phyloP scores from a whole-genome alignment of 2,797 vertebrate genomes.

The Protonibea diacanthus region DNA sequence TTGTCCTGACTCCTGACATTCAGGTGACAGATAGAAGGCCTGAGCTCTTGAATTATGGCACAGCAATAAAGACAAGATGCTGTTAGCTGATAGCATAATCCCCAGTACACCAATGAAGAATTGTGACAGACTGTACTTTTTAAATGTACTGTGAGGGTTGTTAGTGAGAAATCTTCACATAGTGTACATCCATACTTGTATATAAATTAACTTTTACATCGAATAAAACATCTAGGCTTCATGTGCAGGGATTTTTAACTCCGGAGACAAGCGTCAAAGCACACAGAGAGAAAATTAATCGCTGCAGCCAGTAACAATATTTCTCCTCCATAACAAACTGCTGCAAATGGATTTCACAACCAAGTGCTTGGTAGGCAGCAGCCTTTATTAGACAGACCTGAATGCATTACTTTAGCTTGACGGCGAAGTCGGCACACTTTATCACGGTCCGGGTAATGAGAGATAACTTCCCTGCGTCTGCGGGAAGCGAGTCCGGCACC shows the following conservation, averaged over 20 bases:
- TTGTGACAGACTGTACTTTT: conserved; percentile 43
- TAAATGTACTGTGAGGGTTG: conserved; percentile 60
- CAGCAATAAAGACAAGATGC: conserved; percentile 16
- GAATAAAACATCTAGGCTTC: conserved; percentile 76
- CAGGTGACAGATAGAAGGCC: conserved; percentile 61
- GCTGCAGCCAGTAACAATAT: conserved; percentile 72
- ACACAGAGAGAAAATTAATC: conserved; percentile 73
- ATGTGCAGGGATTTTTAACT: conserved; percentile 67
- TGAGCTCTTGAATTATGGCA: conserved; percentile 23
- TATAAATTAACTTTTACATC: conserved; percentile 74
- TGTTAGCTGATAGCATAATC: conserved; percentile 26
- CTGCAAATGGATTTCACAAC: conserved; percentile 66
- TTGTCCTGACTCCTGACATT: conserved; percentile 67
- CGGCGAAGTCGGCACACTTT: conserved; percentile 69
- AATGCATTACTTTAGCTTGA: conserved; percentile 66
- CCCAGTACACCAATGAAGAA: conserved; percentile 38
- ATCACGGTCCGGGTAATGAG: conserved; percentile 82
- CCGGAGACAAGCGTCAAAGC: conserved; percentile 68
- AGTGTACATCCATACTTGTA: conserved; percentile 57
- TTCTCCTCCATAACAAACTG: conserved; percentile 74
- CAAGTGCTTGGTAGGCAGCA: conserved; percentile 53
- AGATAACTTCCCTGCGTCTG: conserved; percentile 77
- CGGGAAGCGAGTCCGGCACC: conserved; percentile 56
- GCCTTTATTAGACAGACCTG: conserved; percentile 77
- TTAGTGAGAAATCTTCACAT: conserved; percentile 58